Evolutionary conservation across 2,797 vertebrate species (phyloP), one percentile per base, ranked within the genome.

Genomic region (Chaunax sp.): DNA sequence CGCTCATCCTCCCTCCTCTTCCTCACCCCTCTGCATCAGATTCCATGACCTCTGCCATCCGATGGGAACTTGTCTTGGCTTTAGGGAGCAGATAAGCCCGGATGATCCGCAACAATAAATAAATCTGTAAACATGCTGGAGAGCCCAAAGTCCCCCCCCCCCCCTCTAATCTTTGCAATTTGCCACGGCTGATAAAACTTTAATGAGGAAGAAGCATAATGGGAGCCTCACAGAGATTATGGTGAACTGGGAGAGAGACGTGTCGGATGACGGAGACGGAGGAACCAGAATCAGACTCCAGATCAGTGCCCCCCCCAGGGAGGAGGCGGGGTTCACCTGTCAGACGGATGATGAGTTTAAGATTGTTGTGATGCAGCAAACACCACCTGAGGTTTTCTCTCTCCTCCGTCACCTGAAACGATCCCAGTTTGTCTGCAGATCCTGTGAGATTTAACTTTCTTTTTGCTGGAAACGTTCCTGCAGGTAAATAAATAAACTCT

Each of bases 151-250:
- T 72, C 60, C 72, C 69, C 75, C 26, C 77, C 72, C 82, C 75
- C 51, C 68, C 25, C 85, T 77, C 12, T 92, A 91, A 93, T 93
- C 92, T 92, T 78, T 84, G 81, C 92, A 88, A 91, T 93, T 92
- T 91, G 85, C 88, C 50, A 72, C 71, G 77, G 90, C 87, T 90
- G 91, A 93, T 92, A 85, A 88, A 81, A 90, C 81, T 89, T 93
- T 90, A 91, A 93, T 91, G 89, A 93, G 92, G 85, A 92, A 90
- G 90, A 88, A 91, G 91, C 84, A 90, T 87, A 89, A 90, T 85
- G 84, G 88, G 78, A 83, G 84, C 73, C 86, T 79, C 70, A 41
- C 69, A 87, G 89, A 90, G 91, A 92, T 91, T 90, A 90, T 22
- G 43, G 81, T 69, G 70, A 85, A 89, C 76, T 60, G 67, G 63